Evolutionary conservation across 2,113 vertebrate genomes (phyloP).

Genomic region (Paramormyrops kingsleyae): DNA sequence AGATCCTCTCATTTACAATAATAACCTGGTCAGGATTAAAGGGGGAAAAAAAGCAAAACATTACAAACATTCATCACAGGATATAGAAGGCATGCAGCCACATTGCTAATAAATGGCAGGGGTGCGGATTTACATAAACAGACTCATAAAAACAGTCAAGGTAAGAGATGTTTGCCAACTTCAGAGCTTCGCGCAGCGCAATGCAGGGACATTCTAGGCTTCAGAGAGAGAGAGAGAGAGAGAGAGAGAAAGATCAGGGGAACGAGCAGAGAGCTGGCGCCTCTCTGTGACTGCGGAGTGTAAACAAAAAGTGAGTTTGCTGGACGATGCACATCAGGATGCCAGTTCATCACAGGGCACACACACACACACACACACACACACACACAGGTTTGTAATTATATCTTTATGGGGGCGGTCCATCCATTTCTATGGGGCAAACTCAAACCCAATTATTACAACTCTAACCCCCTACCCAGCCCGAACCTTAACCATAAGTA

Average conservation of each 20-base stretch:
- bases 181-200: neutral
- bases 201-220: neutral
- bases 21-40: neutral
- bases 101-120: neutral
- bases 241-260: neutral
- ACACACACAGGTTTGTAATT: neutral
- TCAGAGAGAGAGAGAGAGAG: neutral
- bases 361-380: neutral
- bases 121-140: neutral
- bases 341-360: neutral
- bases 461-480: neutral
- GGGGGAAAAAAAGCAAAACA: neutral
- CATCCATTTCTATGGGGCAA: neutral
- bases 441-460: neutral
- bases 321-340: neutral
- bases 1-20: constrained; percentile 1
- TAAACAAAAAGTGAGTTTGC: neutral
- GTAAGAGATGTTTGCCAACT: neutral
- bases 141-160: neutral
- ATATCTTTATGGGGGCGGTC: neutral
- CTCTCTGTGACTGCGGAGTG: neutral
- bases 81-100: neutral
- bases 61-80: constrained; percentile 5
- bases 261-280: neutral
- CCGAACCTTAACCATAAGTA: neutral